Evolutionary conservation across 64 coral and sea anemone species (phyloP).

Genomic region (Trachythela sp.): DNA sequence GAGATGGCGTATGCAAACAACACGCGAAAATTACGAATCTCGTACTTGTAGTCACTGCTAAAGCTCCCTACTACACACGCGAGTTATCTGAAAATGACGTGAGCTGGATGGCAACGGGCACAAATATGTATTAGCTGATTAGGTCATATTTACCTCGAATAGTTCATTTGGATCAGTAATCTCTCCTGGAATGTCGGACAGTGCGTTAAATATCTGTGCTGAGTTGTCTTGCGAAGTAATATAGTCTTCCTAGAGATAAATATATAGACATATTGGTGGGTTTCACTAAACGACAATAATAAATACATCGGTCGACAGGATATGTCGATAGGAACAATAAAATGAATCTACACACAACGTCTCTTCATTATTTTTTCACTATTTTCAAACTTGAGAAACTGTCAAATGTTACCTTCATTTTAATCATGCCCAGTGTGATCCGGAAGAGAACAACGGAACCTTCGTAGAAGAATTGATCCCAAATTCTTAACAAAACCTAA

Average conservation of each 20-base stretch:
- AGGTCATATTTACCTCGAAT: conserved; percentile 77
- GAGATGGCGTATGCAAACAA: no score
- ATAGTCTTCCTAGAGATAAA: conserved; percentile 57
- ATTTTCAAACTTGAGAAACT: not conserved
- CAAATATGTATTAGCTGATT: no score
- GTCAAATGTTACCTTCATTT: conserved; percentile 65
- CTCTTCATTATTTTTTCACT: not conserved
- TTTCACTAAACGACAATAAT: no score
- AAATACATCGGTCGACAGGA: no score
- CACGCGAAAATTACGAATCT: no score
- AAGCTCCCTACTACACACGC: no score
- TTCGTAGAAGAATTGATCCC: conserved; percentile 96
- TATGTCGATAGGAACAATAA: not conserved
- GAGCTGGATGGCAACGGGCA: no score
- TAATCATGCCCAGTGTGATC: conserved; percentile 93
- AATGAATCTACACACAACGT: not conserved
- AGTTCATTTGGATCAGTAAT: conserved; percentile 77
- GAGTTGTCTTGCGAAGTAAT: conserved; percentile 87
- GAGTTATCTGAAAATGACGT: no score
- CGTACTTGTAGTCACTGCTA: no score
- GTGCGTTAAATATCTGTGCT: conserved; percentile 91
- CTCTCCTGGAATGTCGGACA: conserved; percentile 93
- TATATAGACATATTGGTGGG: not conserved
- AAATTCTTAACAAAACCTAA: conserved; percentile 82
- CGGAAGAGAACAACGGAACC: conserved; percentile 89